These are phyloP conservation scores for Gerris lacustris DNA, from an alignment of 2,888 invertebrate species.

Conservation along the genomic window DNA sequence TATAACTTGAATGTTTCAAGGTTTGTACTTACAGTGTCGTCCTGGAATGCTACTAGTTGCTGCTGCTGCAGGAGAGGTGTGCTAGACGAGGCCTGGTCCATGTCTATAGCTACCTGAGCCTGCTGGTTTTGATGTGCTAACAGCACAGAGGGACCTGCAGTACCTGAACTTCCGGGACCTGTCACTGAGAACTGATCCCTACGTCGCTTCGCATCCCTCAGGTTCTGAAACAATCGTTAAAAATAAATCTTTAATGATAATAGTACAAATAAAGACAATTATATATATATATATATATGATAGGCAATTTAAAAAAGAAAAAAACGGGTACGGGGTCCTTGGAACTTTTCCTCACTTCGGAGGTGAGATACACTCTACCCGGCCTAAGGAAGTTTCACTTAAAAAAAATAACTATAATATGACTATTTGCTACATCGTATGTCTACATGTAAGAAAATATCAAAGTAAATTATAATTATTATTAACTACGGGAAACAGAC, in stretches of 20 bases:
- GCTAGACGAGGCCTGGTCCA: conserved; percentile 51
- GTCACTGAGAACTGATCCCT: conserved; percentile 76
- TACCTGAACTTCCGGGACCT: conserved; percentile 40
- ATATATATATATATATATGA: too few species aligned
- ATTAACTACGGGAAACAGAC: too few species aligned
- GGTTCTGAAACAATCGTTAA: conserved; percentile 46
- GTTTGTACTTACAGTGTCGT: conserved; percentile 47
- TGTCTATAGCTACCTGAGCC: conserved; percentile 53
- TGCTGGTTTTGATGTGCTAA: conserved; percentile 37
- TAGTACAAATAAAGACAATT: too few species aligned
- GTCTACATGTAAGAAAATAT: too few species aligned
- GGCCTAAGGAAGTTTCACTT: too few species aligned
- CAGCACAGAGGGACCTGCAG: conserved; percentile 47
- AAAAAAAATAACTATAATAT: too few species aligned
- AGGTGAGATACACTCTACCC: conserved; percentile 1
- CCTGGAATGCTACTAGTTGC: conserved; percentile 57
- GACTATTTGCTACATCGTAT: too few species aligned
- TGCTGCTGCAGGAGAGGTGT: conserved; percentile 42
- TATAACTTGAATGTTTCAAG: too few species aligned
- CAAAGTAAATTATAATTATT: too few species aligned
- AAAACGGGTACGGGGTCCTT: too few species aligned
- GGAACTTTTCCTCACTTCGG: too few species aligned
- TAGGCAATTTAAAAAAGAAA: conserved; percentile 15
- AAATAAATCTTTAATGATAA: conserved; percentile 12
- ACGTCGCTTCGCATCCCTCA: conserved; percentile 86